Base-by-base conservation (phyloP, 2,888 invertebrate species). In the Lingula anatina region DNA sequence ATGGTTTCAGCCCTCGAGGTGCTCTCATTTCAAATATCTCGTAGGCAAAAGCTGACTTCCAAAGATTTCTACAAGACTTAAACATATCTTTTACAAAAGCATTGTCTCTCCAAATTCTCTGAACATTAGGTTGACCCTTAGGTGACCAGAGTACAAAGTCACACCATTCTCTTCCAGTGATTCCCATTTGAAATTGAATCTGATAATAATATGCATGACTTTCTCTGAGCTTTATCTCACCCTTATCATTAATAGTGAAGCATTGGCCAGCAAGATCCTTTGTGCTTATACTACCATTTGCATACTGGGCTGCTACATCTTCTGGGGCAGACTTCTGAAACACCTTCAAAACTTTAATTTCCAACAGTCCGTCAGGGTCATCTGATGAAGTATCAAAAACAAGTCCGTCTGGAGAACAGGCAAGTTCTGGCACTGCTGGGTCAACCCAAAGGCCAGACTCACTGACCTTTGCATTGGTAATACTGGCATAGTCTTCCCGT, bases 11-110 rank as follows among this genome's bases (percentile, higher is more conserved):
- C n/a, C 25, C 25, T 41, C 42, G 4, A 18, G 42, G 42, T 5
- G 25, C 42, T 41, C 42, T 5, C 42, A 9, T 5, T 21, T 41
- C 42, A 41, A 41, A 41, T 41, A 41, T 41, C n/a, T 41, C 42
- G 5, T 23, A 25, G 5, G 42, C 42, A n/a, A 41, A n/a, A 5
- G 25, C 5, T 7, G 15, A n/a, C 3, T 5, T 5, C 42, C 42
- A 41, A 4, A 41, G 25, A 7, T 41, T 21, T 5, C 21, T 4
- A 41, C 15, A 7, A 4, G 23, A n/a, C 5, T 20, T 5, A 7
- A 41, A 24, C 24, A 41, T 41, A 21, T 5, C 5, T 24, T 20
- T n/a, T 4, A 41, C 25, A 7, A 41, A 41, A 7, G n/a, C 4
- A 5, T 24, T 5, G n/a, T 41, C 42, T 3, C 24, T 4, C 23